These are phyloP conservation scores for Pseudomyrmex gracilis DNA, from an alignment of 1,140 invertebrate species.

Conservation along the genomic window DNA sequence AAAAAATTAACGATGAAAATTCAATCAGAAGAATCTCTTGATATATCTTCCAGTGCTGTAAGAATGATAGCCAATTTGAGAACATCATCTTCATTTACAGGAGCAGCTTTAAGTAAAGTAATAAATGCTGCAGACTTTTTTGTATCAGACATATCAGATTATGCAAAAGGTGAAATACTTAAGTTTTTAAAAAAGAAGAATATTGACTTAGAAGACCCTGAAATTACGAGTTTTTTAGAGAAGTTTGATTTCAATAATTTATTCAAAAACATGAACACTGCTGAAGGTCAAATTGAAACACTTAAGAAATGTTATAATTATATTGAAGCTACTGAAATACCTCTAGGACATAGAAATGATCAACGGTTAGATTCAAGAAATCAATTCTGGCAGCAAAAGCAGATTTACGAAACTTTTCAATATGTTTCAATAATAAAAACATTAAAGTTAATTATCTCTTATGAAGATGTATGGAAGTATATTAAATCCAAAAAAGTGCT, in stretches of 20 bases:
- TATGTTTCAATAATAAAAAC: slow-evolving; percentile 5
- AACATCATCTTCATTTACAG: slow-evolving; percentile 23
- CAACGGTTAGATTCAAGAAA: too few species aligned
- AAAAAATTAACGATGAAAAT: not conserved
- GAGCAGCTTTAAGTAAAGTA: slow-evolving; percentile 36
- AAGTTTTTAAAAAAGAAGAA: not conserved
- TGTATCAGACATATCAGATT: slow-evolving; percentile 23
- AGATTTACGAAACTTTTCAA: slow-evolving; percentile 5
- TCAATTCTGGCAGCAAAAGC: not conserved
- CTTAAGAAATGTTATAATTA: too few species aligned
- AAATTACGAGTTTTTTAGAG: not conserved
- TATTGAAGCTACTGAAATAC: not conserved
- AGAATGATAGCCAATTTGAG: slow-evolving; percentile 34
- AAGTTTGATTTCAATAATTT: slow-evolving; percentile 2
- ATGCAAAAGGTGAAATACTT: not conserved
- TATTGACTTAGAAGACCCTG: not conserved
- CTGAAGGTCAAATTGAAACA: too few species aligned
- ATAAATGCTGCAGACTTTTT: not conserved
- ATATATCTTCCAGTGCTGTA: slow-evolving; percentile 25
- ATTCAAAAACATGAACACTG: not conserved
- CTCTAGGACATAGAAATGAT: not conserved
- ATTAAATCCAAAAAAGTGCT: not conserved
- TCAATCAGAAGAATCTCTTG: not conserved
- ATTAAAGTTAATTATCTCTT: slow-evolving; percentile 10
- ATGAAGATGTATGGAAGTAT: not conserved